Evolutionary conservation across 2,113 vertebrate genomes (phyloP).

Genomic region (Malurus melanocephalus): DNA sequence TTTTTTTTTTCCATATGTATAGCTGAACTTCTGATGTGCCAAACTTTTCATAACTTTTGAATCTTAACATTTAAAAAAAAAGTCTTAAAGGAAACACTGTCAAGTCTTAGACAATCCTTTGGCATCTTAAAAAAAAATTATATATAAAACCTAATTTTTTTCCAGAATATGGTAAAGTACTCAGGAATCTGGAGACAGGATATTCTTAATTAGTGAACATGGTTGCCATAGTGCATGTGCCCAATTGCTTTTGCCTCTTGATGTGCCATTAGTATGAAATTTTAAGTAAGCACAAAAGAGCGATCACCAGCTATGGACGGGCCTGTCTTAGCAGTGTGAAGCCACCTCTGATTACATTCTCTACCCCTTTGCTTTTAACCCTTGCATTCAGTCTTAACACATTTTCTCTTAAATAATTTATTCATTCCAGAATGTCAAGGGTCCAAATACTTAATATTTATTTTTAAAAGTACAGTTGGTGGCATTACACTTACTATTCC

Average conservation of each 20-base stretch:
- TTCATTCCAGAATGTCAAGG: constrained; percentile 93
- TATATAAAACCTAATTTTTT: constrained; percentile 72
- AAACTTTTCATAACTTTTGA: constrained; percentile 87
- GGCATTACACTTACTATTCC: constrained; percentile 87
- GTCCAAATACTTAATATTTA: constrained; percentile 89
- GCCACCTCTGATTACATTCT: constrained; percentile 73
- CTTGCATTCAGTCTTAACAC: constrained; percentile 87
- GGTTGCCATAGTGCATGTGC: constrained; percentile 77
- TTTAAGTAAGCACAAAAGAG: constrained; percentile 77
- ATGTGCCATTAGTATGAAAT: constrained; percentile 71
- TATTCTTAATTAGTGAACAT: constrained; percentile 79
- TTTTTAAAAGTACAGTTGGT: constrained; percentile 83
- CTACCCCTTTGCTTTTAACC: constrained; percentile 71
- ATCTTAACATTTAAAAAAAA: constrained; percentile 79
- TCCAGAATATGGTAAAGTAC: constrained; percentile 84
- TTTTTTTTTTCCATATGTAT: constrained; percentile 74
- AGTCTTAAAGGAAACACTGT: constrained; percentile 89
- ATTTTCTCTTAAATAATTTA: constrained; percentile 92
- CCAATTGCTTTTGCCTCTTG: constrained; percentile 74
- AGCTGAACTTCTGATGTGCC: constrained; percentile 87
- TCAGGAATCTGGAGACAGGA: constrained; percentile 90
- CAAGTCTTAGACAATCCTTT: constrained; percentile 96
- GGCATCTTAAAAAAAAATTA: constrained; percentile 82
- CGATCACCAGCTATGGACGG: constrained; percentile 76
- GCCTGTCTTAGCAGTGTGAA: constrained; percentile 70